Evolutionary conservation across 1,140 invertebrate species (phyloP).

Genomic region (Cyclargus thomasi): DNA sequence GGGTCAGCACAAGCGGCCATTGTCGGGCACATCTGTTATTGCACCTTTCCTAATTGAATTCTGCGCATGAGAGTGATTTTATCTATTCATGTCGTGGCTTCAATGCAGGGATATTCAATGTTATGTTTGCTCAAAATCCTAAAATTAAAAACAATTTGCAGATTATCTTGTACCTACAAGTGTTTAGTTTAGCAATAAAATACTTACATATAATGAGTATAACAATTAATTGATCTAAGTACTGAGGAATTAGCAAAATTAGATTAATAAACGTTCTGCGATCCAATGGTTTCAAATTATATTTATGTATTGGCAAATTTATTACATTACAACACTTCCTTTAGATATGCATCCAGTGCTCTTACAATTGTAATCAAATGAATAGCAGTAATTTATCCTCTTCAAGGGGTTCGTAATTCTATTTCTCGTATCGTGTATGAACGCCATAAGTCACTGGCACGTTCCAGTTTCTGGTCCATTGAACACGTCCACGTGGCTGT

Average conservation of each 20-base stretch:
- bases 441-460: background rate
- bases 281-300: too few relatives aligned
- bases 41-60: constrained; percentile 2
- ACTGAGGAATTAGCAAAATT: too few relatives aligned
- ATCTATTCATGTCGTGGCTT: background rate
- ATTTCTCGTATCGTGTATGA: background rate
- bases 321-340: too few relatives aligned
- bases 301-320: too few relatives aligned
- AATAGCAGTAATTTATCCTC: background rate
- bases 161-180: too few relatives aligned
- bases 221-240: too few relatives aligned
- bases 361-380: background rate
- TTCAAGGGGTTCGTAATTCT: background rate
- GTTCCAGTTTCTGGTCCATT: constrained; percentile 37
- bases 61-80: background rate
- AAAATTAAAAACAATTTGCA: background rate
- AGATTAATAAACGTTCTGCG: too few relatives aligned
- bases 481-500: constrained; percentile 30
- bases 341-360: background rate
- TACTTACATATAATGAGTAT: too few relatives aligned
- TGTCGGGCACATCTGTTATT: constrained; percentile 25
- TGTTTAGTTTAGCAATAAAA: too few relatives aligned
- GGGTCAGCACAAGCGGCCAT: constrained; percentile 29
- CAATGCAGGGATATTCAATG: background rate
- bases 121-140: too few relatives aligned